Conservation (phyloP, 2,888 invertebrate genomes). For the Tetanocera ferruginea region DNA sequence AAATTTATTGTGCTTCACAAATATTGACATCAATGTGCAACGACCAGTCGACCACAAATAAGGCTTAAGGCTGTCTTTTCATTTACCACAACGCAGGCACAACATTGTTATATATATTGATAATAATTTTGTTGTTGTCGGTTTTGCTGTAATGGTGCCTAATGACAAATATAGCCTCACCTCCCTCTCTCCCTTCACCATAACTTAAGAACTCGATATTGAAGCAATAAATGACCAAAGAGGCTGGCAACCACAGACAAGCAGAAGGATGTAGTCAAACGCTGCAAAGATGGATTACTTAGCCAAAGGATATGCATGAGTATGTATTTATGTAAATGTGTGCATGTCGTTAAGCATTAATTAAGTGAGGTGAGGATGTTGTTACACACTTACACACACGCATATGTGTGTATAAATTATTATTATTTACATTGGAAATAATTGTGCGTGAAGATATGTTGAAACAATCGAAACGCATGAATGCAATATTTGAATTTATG, state of each 20-base stretch:
- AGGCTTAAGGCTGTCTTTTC: constrained; percentile 22
- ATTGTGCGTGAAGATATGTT: constrained; percentile 31
- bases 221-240: constrained; percentile 19
- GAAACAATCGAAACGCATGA: background rate
- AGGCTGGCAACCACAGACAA: background rate
- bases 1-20: constrained; percentile 17
- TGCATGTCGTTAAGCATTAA: background rate
- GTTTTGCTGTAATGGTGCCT: background rate
- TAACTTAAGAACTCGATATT: background rate
- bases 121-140: background rate
- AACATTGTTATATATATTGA: constrained; percentile 10
- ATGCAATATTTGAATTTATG: constrained; percentile 3
- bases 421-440: constrained; percentile 30
- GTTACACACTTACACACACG: background rate
- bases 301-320: background rate
- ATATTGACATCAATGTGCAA: constrained; percentile 31
- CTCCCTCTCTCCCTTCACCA: background rate
- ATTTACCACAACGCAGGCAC: constrained; percentile 19
- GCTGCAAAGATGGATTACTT: background rate
- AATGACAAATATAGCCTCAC: constrained; percentile 7
- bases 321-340: background rate
- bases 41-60: constrained; percentile 20
- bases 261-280: background rate
- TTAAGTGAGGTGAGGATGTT: background rate
- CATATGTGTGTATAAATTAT: background rate